Evolutionary conservation across 2,888 invertebrate species (phyloP).

Genomic region (Mimas tiliae): DNA sequence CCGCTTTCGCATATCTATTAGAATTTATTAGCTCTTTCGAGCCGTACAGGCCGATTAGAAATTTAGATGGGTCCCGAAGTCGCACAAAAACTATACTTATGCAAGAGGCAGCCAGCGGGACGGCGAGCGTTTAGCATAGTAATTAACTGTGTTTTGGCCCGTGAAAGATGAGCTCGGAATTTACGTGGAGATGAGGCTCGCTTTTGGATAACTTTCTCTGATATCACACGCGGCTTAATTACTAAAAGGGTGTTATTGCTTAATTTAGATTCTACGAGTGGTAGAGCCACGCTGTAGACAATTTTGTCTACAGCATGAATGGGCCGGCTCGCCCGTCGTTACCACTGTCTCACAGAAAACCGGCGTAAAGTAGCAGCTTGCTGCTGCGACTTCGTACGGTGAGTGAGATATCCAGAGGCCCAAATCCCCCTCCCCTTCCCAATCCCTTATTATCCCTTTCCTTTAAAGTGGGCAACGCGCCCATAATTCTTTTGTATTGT

Average conservation of each 20-base stretch:
- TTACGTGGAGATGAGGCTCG: slow-evolving; percentile 28
- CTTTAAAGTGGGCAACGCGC: too few species aligned
- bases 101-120: slow-evolving; percentile 34
- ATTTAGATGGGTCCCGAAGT: slow-evolving; percentile 52
- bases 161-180: slow-evolving; percentile 33
- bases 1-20: slow-evolving; percentile 39
- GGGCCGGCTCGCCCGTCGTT: too few species aligned
- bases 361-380: too few species aligned
- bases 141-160: slow-evolving; percentile 49
- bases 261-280: neutral
- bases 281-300: too few species aligned
- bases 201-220: neutral
- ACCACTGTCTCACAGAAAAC: too few species aligned
- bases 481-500: too few species aligned
- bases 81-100: slow-evolving; percentile 55
- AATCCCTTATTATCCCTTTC: too few species aligned
- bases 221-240: neutral
- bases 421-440: too few species aligned
- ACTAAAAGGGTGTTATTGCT: neutral
- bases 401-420: too few species aligned
- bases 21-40: slow-evolving; percentile 54
- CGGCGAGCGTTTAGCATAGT: slow-evolving; percentile 56
- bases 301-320: too few species aligned
- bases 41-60: slow-evolving; percentile 49
- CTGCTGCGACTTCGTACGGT: too few species aligned